These are phyloP conservation scores for Drosophila neocordata DNA, from an alignment of 1,140 invertebrate genomes.

Conservation along the genomic window DNA sequence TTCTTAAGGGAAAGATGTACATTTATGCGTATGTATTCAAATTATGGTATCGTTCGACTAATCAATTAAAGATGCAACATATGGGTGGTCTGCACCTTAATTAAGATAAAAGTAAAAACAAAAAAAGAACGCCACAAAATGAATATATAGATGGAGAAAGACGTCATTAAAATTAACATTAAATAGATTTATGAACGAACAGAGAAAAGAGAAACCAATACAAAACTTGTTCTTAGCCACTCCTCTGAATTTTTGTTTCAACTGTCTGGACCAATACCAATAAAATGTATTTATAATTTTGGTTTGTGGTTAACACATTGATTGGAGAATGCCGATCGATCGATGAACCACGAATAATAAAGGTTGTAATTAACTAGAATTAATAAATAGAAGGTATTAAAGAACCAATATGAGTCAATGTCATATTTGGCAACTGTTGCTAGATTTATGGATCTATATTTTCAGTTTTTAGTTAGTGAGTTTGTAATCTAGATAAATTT, in stretches of 20 bases:
- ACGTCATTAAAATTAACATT: conserved; percentile 68
- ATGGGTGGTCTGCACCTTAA: conserved; percentile 32
- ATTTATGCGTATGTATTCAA: background rate
- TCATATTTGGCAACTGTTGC: too few relatives aligned
- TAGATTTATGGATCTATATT: conserved; percentile 28
- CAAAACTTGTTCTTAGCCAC: conserved; percentile 71
- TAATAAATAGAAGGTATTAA: conserved; percentile 48
- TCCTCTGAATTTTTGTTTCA: conserved; percentile 43
- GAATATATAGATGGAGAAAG: conserved; percentile 48
- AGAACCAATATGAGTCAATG: conserved; percentile 45
- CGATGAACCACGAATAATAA: conserved; percentile 37
- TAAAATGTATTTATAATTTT: conserved; percentile 50
- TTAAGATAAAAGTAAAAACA: conserved; percentile 11
- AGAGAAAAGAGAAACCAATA: conserved; percentile 26
- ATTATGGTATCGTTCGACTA: background rate
- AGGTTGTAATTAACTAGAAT: conserved; percentile 69
- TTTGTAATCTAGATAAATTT: too few relatives aligned
- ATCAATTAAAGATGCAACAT: conserved; percentile 7
- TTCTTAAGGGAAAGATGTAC: background rate
- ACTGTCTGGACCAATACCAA: conserved; percentile 57
- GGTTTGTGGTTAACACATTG: conserved; percentile 27
- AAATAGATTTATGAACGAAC: conserved; percentile 65
- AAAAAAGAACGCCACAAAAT: conserved; percentile 8
- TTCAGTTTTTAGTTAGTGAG: too few relatives aligned
- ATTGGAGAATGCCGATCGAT: conserved; percentile 12